Base-by-base conservation (phyloP, 37 sponge, comb jelly and placozoan species). In the Beroe ovata region DNA sequence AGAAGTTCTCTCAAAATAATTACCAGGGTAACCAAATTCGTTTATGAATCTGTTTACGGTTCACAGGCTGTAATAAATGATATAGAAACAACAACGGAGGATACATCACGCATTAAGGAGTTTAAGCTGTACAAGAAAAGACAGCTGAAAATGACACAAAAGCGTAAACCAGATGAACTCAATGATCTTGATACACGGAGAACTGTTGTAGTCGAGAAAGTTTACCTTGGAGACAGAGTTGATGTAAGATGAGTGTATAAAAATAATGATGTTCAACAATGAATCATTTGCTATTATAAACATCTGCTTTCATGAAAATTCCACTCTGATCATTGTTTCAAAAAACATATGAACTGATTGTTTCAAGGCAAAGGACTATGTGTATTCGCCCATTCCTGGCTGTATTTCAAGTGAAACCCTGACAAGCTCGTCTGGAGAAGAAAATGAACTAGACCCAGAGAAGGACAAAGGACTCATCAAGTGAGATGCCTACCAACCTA, bases 381-480 rank as follows among this genome's bases (percentile, higher is more conserved):
- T 47, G 54, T 47, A 47, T 47, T 47, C 54, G 11, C 54, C 54
- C 54, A 47, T 47, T 47, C 11, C 54, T 6, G 54, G 54, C 6
- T 16, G 54, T 11, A 47, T 32, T 37, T 66, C 69, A 1, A 30
- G 35, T 16, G 69, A 66, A 25, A 33, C 69, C 16, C 18, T 30
- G 33, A 8, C 69, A 14, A 62, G 63, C 29, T 21, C 71, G 20
- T 77, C 84, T 6, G 23, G 54, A n/a, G 84, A 77, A 0, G 84
- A 77, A 25, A 40, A 77, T 21, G 84, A 77, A 40, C n/a, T 77
- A 23, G 84, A 77, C 29, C 11, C n/a, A 21, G 84, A 77, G 47
- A 77, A 77, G n/a, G 84, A 77, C 29, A 23, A 8, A 32, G 69
- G 69, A 30, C 69, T 66, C 16, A 33, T 66, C 35, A 66, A 66